Evolutionary conservation across 2,797 vertebrate genomes (phyloP).

Genomic region (Falco novaeseelandiae): DNA sequence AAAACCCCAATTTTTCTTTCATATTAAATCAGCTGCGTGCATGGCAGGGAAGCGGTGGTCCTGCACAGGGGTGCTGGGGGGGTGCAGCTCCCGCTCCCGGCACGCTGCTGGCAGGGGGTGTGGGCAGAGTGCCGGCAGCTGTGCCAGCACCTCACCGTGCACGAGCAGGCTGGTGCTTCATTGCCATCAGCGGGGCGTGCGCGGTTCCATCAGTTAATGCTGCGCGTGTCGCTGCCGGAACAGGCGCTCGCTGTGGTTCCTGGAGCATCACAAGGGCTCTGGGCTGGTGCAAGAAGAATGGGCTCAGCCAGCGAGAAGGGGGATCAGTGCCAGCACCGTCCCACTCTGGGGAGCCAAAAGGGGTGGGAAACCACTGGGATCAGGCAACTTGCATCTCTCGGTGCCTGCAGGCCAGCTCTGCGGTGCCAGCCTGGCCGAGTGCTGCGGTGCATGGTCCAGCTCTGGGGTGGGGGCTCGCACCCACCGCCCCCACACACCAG

Average conservation of each 20-base stretch:
- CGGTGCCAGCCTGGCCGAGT: neutral
- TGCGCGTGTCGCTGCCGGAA: rapidly evolving
- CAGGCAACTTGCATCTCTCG: neutral
- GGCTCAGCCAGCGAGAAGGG: rapidly evolving
- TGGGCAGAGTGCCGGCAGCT: rapidly evolving
- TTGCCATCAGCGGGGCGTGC: rapidly evolving
- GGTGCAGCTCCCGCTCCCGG: neutral
- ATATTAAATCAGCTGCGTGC: rapidly evolving
- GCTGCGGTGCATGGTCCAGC: neutral
- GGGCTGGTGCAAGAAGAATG: neutral
- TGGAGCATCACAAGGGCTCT: rapidly evolving
- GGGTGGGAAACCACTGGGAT: neutral
- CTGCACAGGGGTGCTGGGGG: rapidly evolving
- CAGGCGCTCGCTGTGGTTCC: rapidly evolving
- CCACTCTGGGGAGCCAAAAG: neutral
- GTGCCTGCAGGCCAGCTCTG: rapidly evolving
- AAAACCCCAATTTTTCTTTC: rapidly evolving
- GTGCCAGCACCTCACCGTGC: neutral
- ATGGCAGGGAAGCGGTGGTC: rapidly evolving
- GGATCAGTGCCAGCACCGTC: neutral
- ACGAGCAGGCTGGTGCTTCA: rapidly evolving
- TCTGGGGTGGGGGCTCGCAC: neutral
- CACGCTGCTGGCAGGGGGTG: neutral
- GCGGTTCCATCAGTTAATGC: rapidly evolving
- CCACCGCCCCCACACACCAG: rapidly evolving